Conservation (phyloP, 2,113 vertebrate species). For the Ictalurus punctatus region DNA sequence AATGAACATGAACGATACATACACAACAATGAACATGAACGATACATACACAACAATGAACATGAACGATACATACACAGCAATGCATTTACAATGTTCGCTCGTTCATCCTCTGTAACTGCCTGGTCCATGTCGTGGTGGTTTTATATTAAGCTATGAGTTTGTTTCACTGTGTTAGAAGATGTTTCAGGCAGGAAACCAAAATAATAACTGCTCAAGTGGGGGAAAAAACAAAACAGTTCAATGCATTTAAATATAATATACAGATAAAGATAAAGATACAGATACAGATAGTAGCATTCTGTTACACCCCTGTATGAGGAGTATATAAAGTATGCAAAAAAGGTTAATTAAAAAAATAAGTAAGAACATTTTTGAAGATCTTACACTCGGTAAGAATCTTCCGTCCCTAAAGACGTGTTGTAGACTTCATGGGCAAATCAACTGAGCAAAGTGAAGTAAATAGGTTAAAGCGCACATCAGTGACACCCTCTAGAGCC, state of each 20-base stretch:
- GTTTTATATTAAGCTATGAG: not conserved
- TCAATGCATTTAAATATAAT: not conserved
- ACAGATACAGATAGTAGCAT: not conserved
- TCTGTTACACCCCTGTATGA: not conserved
- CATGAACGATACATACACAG: not conserved
- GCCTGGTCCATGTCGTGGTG: not conserved
- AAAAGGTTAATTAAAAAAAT: not conserved
- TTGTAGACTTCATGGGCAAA: conserved; percentile 46
- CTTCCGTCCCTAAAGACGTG: conserved; percentile 38
- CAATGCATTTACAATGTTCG: not conserved
- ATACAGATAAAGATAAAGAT: not conserved
- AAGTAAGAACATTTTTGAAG: conserved; percentile 31
- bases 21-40: not conserved
- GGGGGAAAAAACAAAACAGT: not conserved
- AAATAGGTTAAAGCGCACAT: conserved; percentile 76
- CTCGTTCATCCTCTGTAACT: not conserved
- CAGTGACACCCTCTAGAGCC: conserved; percentile 71
- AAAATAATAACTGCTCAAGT: not conserved
- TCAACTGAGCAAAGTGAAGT: conserved; percentile 65
- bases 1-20: not conserved
- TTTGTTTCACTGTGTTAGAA: not conserved
- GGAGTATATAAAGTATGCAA: not conserved
- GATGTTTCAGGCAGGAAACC: not conserved
- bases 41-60: not conserved
- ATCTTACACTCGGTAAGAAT: conserved; percentile 13